phyloP scores from a whole-genome alignment of 2,797 vertebrate genomes.

The Serranus cabrilla region DNA sequence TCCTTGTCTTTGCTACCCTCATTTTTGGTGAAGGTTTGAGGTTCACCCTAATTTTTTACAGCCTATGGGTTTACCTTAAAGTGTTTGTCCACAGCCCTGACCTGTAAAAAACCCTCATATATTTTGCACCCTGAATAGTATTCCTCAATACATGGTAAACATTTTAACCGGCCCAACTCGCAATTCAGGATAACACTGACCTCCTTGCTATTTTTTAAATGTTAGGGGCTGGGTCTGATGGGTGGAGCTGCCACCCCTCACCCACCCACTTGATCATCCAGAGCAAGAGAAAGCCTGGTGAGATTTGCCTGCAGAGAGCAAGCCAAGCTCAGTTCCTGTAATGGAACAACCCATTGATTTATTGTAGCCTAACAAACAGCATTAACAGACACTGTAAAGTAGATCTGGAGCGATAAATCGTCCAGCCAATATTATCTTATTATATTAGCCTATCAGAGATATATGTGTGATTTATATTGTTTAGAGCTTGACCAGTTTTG shows the following conservation, averaged over 20 bases:
- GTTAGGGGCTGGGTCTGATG: slow-evolving; percentile 3
- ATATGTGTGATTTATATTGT: too few species aligned
- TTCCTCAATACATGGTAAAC: not conserved
- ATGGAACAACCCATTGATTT: slow-evolving; percentile 16
- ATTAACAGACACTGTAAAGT: slow-evolving; percentile 14
- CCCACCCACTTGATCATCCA: slow-evolving; percentile 19
- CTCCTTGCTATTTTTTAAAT: slow-evolving; percentile 26
- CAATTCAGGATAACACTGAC: not conserved
- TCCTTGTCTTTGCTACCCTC: not conserved
- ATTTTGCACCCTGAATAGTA: not conserved
- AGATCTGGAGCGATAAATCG: too few species aligned
- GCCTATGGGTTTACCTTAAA: too few species aligned
- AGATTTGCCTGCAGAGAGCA: slow-evolving; percentile 9
- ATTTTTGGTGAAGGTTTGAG: not conserved
- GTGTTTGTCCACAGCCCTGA: not conserved
- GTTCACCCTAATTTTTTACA: too few species aligned
- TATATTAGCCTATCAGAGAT: too few species aligned
- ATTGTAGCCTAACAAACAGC: not conserved
- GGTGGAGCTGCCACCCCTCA: slow-evolving; percentile 38
- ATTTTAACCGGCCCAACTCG: not conserved
- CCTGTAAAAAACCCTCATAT: not conserved
- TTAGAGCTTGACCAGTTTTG: too few species aligned
- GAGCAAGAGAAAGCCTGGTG: slow-evolving; percentile 14
- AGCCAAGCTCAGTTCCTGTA: not conserved
- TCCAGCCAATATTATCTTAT: too few species aligned